Evolutionary conservation across 1,140 invertebrate genomes (phyloP).

Genomic region (Helicoverpa zea): DNA sequence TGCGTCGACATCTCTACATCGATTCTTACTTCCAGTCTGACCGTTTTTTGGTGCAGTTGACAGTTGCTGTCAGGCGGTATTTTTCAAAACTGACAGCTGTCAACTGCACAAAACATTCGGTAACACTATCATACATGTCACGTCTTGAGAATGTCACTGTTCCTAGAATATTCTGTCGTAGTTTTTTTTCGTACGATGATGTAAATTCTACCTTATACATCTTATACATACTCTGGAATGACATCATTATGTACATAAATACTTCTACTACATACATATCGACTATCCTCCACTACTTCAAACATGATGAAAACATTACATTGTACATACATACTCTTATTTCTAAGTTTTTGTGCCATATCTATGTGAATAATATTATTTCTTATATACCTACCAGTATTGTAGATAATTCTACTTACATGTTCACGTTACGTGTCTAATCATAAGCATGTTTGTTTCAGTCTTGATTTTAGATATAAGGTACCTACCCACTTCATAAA

Average conservation of each 20-base stretch:
- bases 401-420: background rate
- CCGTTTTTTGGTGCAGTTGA: background rate
- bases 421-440: background rate
- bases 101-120: too few relatives aligned
- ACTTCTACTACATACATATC: conserved; percentile 38
- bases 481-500: background rate
- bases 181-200: background rate
- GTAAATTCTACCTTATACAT: background rate
- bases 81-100: background rate
- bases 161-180: too few relatives aligned
- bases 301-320: conserved; percentile 24
- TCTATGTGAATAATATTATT: conserved; percentile 12
- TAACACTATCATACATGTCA: too few relatives aligned
- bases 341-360: conserved; percentile 34
- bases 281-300: conserved; percentile 23
- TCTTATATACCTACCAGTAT: conserved; percentile 7
- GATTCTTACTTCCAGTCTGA: conserved; percentile 23
- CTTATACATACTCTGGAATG: conserved; percentile 7
- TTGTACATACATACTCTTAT: conserved; percentile 32
- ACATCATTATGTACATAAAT: conserved; percentile 47
- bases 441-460: conserved; percentile 26
- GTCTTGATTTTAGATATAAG: background rate
- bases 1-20: conserved; percentile 28
- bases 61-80: too few relatives aligned
- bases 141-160: too few relatives aligned